Conservation (phyloP, 1,140 invertebrate genomes). For the Rhynchophorus ferrugineus region DNA sequence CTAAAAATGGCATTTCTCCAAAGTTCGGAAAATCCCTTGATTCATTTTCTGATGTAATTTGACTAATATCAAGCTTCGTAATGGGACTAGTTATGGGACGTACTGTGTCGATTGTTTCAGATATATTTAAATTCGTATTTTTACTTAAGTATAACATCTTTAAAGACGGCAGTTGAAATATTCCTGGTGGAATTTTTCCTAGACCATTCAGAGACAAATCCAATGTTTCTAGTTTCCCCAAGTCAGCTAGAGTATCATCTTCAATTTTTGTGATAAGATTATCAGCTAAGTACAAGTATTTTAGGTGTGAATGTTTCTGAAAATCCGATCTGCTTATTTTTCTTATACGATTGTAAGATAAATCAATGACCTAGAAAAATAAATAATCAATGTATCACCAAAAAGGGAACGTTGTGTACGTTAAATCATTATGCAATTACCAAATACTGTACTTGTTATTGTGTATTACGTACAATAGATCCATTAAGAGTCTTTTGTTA, state of each 20-base stretch:
- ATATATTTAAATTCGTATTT: slow-evolving; percentile 40
- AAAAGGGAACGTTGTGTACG: neutral
- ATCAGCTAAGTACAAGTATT: slow-evolving; percentile 52
- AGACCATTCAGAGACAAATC: slow-evolving; percentile 28
- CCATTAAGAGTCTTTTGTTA: neutral
- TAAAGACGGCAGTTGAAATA: slow-evolving; percentile 50
- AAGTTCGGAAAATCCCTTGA: slow-evolving; percentile 26
- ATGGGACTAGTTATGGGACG: slow-evolving; percentile 29
- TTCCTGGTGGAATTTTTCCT: slow-evolving; percentile 44
- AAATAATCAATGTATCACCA: neutral
- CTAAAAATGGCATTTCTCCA: slow-evolving; percentile 24
- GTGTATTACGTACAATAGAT: neutral
- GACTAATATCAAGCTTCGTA: slow-evolving; percentile 29
- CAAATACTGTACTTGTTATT: neutral
- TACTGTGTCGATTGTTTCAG: slow-evolving; percentile 23
- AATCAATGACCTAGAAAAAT: slow-evolving; percentile 51
- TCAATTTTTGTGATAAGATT: slow-evolving; percentile 54
- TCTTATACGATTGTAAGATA: slow-evolving; percentile 53
- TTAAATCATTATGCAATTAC: neutral
- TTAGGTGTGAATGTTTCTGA: slow-evolving; percentile 46
- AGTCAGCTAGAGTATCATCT: slow-evolving; percentile 43
- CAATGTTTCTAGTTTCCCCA: slow-evolving; percentile 21
- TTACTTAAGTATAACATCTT: slow-evolving; percentile 51
- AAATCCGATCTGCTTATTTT: slow-evolving; percentile 49
- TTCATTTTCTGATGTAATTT: slow-evolving; percentile 21